Base-by-base conservation (phyloP, 2,888 invertebrate genomes). In the Philopedon plagiatum region DNA sequence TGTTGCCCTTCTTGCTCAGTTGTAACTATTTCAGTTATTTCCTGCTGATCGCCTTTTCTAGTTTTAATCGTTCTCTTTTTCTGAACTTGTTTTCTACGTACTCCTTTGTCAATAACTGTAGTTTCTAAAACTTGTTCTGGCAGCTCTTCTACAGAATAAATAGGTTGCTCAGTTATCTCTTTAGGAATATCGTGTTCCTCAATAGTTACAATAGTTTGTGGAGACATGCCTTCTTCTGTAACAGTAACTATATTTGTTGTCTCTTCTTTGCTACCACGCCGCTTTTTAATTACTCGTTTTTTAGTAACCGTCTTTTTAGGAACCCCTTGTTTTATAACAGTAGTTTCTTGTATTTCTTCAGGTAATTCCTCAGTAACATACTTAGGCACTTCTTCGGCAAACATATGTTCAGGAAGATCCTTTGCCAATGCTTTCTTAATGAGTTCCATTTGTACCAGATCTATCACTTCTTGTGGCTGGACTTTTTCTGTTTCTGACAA, bases 181-280 rank as follows among this genome's bases (percentile, higher is more conserved):
- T 75, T 73, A 60, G 76, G 71, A 83, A 82, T 63, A 83, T 80
- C 80, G 11, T 54, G 13, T 29, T 54, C 51, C 76, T 80, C 76
- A 4, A 81, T 79, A 2, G 76, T 75, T 21, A 83, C 79, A 51
- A 83, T 82, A 57, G 78, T 84, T 56, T 84, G 78, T 0, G 88
- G 87, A 57, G 84, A 78, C 58, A 82, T 80, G 9, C 84, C 85
- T 62, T 86, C 86, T 77, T 85, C 82, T 77, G 84, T 83, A 41
- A 86, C 80, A 19, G 87, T 87, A 49, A 84, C 80, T 51, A 87
- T 87, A 81, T 87, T 84, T 0, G 87, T 84, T 77, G 69, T 82
- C 77, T 87, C 86, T 49, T 85, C 81, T 76, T 82, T 85, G 49
- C 81, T 78, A 65, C 83, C 86, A 73, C 77, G 85, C 2, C 83